These are phyloP conservation scores for Rhyacophila evoluta DNA, from an alignment of 2,888 invertebrate species.

Conservation along the genomic window DNA sequence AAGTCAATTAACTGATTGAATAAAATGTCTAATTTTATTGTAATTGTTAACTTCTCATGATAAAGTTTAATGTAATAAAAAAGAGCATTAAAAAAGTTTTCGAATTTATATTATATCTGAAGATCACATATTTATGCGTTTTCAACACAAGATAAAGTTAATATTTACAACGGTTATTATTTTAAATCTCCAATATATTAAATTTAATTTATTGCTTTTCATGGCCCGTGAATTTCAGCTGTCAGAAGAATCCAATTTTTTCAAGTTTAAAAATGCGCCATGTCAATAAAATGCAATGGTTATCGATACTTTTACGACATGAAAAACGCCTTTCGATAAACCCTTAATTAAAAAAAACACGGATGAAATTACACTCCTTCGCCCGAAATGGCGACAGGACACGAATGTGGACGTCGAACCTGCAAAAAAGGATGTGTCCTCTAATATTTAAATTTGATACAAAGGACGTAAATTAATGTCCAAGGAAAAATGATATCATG, in stretches of 20 bases:
- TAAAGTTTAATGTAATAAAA: no score
- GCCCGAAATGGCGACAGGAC: neutral
- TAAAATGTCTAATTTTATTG: no score
- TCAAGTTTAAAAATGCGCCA: neutral
- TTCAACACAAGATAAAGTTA: neutral
- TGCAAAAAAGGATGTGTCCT: neutral
- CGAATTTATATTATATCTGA: neutral
- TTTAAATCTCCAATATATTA: neutral
- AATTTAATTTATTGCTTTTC: neutral
- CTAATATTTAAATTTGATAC: neutral
- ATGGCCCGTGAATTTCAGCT: neutral
- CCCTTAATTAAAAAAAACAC: neutral
- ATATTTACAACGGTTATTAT: neutral
- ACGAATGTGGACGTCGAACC: neutral
- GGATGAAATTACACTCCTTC: neutral
- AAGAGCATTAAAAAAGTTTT: no score
- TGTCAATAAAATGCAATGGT: neutral
- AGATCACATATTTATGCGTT: neutral
- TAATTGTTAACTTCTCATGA: no score
- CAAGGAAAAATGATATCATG: neutral
- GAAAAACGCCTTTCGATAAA: neutral
- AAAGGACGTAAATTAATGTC: neutral
- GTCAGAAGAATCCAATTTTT: neutral
- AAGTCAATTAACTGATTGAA: no score
- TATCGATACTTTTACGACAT: neutral